phyloP scores from a whole-genome alignment of 2,888 invertebrate genomes.

The Harpalus rufipes region DNA sequence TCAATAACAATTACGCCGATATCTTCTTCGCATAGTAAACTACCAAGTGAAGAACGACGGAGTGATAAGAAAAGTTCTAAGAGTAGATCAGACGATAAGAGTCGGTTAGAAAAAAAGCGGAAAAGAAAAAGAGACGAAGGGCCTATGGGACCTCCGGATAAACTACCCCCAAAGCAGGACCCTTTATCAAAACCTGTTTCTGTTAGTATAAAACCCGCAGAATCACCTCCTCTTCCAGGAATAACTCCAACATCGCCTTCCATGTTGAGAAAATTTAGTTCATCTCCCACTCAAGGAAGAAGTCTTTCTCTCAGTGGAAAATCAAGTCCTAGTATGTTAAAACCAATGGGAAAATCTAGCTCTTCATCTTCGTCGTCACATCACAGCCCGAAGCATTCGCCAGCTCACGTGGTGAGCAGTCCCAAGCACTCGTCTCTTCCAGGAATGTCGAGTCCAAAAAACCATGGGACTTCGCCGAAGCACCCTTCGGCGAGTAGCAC shows the following conservation, averaged over 20 bases:
- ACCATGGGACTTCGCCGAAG: slow-evolving; percentile 89
- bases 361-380: slow-evolving; percentile 77
- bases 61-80: slow-evolving; percentile 77
- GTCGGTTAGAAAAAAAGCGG: slow-evolving; percentile 82
- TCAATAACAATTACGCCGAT: slow-evolving; percentile 94
- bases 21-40: slow-evolving; percentile 79
- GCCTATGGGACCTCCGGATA: slow-evolving; percentile 91
- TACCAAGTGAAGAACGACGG: slow-evolving; percentile 74
- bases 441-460: slow-evolving; percentile 87
- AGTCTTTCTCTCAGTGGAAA: slow-evolving; percentile 82
- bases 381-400: slow-evolving; percentile 87
- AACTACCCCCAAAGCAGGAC: slow-evolving; percentile 87
- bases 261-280: slow-evolving; percentile 84
- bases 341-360: slow-evolving; percentile 79
- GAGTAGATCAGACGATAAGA: slow-evolving; percentile 76
- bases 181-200: slow-evolving; percentile 85
- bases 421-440: slow-evolving; percentile 86
- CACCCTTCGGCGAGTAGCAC: slow-evolving; percentile 85
- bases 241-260: slow-evolving; percentile 84
- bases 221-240: slow-evolving; percentile 79
- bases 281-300: slow-evolving; percentile 85
- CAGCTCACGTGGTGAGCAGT: slow-evolving; percentile 81
- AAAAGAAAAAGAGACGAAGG: slow-evolving; percentile 89
- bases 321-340: slow-evolving; percentile 80
- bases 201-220: slow-evolving; percentile 85